Base-by-base conservation (phyloP, 1,140 invertebrate species). In the Leptoteleia sp. region DNA sequence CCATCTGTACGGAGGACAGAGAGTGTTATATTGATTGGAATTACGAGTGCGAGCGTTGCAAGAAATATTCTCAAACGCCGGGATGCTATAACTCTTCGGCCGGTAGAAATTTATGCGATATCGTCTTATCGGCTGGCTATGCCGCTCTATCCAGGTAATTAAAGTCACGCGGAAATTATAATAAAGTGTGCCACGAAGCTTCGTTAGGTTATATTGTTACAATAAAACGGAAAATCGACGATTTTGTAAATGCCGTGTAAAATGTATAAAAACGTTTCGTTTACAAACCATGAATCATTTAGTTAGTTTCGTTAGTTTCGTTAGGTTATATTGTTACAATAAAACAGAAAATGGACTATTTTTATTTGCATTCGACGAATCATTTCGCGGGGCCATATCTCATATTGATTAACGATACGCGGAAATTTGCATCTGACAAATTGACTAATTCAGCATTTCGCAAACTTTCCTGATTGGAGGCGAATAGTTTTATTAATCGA, bases 21-120 rank as follows among this genome's bases (percentile, higher is more conserved):
- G 22, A 38, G 48, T 33, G 57, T 55, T 64, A 48, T 22, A 75
- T 67, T 65, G 61, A 75, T 75, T 75, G 29, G 61, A 65, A 40
- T 73, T 73, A 48, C 57, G 31, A 64, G 47, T 48, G 31, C 70
- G 25, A 64, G 25, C 31, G 19, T 40, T 70, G n/a, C 54, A 38
- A 47, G 64, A 68, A 45, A 38, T 73, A 65, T 73, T 65, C 35
- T 35, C 25, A 65, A 64, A 73, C 33, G 37, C 42, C 27, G 3
- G 12, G 9, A 45, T 6, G 42, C 43, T 22, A 50, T 70, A 59
- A 19, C n/a, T 16, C 43, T 17, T 59, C 3, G 16, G 6, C 11
- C n/a, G 11, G 15, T 2, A 59, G 17, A 48, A 47, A 68, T 68
- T 47, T 57, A 59, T 35, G 31, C 16, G 31, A n/a, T 52, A 68